Evolutionary conservation across 2,888 invertebrate species (phyloP).

Genomic region (Rhagonycha lutea): DNA sequence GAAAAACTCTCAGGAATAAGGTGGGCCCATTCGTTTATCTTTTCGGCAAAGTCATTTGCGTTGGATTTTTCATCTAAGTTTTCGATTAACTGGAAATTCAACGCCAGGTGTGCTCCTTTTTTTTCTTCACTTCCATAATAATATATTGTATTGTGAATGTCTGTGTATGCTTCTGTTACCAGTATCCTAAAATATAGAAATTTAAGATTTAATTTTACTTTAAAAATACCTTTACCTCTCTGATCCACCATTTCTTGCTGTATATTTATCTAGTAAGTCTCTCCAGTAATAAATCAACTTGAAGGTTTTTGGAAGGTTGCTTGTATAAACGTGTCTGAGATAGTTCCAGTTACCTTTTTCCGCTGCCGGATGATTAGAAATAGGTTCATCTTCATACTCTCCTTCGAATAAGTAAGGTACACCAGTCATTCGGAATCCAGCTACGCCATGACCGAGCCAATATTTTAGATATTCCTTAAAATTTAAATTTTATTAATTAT

Average conservation of each 20-base stretch:
- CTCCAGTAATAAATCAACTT: constrained; percentile 71
- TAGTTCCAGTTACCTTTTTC: constrained; percentile 62
- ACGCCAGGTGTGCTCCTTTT: constrained; percentile 74
- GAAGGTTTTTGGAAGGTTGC: constrained; percentile 60
- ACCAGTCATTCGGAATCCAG: constrained; percentile 86
- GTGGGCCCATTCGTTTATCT: background rate
- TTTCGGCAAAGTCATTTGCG: background rate
- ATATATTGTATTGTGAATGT: constrained; percentile 61
- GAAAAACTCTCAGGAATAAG: constrained; percentile 62
- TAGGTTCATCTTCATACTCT: constrained; percentile 53
- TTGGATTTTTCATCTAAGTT: background rate
- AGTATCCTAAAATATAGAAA: constrained; percentile 57
- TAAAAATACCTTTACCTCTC: background rate
- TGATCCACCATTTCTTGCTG: constrained; percentile 45
- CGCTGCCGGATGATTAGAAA: constrained; percentile 38
- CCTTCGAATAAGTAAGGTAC: constrained; percentile 59
- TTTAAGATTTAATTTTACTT: background rate
- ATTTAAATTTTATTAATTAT: background rate
- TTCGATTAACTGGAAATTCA: constrained; percentile 77
- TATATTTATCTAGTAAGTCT: constrained; percentile 62
- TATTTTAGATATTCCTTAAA: constrained; percentile 69
- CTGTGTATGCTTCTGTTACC: constrained; percentile 77
- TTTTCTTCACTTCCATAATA: constrained; percentile 64
- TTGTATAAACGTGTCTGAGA: constrained; percentile 66
- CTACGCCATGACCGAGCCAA: constrained; percentile 83